phyloP scores from a whole-genome alignment of 23 tunicate species.

The Botrylloides violaceus region DNA sequence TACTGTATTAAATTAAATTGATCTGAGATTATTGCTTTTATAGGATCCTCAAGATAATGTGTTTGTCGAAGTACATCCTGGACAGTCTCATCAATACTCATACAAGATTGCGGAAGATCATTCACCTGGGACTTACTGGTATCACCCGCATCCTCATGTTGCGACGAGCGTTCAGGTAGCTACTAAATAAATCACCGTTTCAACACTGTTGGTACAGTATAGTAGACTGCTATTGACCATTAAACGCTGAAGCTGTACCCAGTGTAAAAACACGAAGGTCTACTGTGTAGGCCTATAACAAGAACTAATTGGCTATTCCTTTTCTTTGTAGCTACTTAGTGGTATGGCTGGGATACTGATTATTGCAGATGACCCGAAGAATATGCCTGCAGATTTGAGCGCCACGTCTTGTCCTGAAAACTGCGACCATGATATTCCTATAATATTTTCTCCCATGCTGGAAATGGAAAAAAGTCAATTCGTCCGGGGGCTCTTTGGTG shows the following conservation, averaged over 20 bases:
- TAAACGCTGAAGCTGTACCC: too few relatives aligned
- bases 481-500: too few relatives aligned
- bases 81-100: background rate
- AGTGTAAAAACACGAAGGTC: too few relatives aligned
- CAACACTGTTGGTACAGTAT: too few relatives aligned
- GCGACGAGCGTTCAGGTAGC: slow-evolving; percentile 20
- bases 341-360: slow-evolving; percentile 19
- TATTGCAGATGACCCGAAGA: slow-evolving; percentile 17
- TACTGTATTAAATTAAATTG: too few relatives aligned
- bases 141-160: slow-evolving; percentile 20
- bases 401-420: slow-evolving; percentile 33
- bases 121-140: slow-evolving; percentile 24
- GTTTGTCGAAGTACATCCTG: slow-evolving; percentile 7
- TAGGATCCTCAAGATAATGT: slow-evolving; percentile 17
- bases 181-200: too few relatives aligned
- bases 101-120: slow-evolving; percentile 1
- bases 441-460: background rate
- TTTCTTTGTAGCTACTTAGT: background rate
- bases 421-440: slow-evolving; percentile 32
- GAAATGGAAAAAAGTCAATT: background rate
- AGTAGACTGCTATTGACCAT: too few relatives aligned
- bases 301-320: too few relatives aligned
- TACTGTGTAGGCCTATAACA: too few relatives aligned
- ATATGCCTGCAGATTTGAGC: slow-evolving; percentile 6
- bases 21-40: background rate